phyloP scores from a whole-genome alignment of 2,113 vertebrate species.

The Alaudala cheleensis region DNA sequence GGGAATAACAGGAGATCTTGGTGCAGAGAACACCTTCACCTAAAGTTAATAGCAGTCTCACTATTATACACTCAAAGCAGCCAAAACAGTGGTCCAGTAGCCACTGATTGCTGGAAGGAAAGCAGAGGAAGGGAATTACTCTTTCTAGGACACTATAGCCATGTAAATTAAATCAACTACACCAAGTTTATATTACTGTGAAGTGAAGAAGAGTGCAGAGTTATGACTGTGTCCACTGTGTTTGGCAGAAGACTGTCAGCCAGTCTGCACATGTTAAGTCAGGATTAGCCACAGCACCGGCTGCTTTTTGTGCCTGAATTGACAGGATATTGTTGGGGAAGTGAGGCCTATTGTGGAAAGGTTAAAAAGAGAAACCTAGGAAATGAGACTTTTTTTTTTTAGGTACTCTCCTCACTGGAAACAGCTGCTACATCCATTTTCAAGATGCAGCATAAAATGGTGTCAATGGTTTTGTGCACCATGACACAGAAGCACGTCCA shows the following conservation, averaged over 20 bases:
- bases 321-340: conserved; percentile 9
- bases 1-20: not conserved
- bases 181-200: not conserved
- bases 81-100: not conserved
- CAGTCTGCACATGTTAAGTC: not conserved
- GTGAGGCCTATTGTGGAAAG: not conserved
- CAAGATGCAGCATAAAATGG: not conserved
- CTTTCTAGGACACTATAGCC: not conserved
- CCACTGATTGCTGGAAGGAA: not conserved
- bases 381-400: not conserved
- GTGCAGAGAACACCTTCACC: not conserved
- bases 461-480: not conserved
- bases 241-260: not conserved
- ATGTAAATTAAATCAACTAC: not conserved
- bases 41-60: not conserved
- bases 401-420: not conserved
- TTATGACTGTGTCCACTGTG: not conserved
- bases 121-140: not conserved
- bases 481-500: not conserved
- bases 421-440: not conserved
- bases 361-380: conserved; percentile 32
- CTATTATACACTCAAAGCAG: not conserved
- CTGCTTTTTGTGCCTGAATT: not conserved
- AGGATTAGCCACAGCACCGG: not conserved
- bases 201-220: not conserved